Evolutionary conservation across 1,140 invertebrate species (phyloP).

Genomic region (Brachystomella parvula): DNA sequence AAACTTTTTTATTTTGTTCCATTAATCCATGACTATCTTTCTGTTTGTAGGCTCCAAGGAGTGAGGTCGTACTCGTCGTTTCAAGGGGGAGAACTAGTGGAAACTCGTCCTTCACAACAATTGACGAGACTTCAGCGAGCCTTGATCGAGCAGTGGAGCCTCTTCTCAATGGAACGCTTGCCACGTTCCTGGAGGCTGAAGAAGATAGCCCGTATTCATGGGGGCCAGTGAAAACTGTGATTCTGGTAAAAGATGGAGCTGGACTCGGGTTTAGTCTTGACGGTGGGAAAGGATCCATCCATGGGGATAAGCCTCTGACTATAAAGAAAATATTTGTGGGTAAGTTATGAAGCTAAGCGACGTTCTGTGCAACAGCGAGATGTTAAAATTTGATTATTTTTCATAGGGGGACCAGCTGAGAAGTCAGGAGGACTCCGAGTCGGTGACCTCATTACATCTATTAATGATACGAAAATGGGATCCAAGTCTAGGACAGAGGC

Average conservation of each 20-base stretch:
- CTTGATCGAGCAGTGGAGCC: constrained; percentile 35
- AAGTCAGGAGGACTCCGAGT: constrained; percentile 72
- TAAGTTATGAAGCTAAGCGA: constrained; percentile 43
- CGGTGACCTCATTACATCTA: constrained; percentile 74
- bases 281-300: constrained; percentile 79
- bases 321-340: constrained; percentile 88
- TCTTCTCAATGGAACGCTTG: constrained; percentile 23
- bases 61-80: constrained; percentile 60
- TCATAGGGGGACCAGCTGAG: constrained; percentile 76
- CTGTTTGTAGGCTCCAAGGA: constrained; percentile 51
- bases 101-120: constrained; percentile 37
- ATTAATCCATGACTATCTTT: constrained; percentile 10
- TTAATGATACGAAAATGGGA: constrained; percentile 70
- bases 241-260: constrained; percentile 73
- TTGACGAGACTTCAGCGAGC: constrained; percentile 34
- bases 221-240: constrained; percentile 46
- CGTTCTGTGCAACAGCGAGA: background rate
- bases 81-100: constrained; percentile 43
- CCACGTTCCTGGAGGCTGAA: constrained; percentile 27
- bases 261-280: constrained; percentile 87
- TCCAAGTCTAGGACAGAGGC: constrained; percentile 82
- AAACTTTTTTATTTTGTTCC: background rate
- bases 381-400: background rate
- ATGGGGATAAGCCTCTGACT: constrained; percentile 73
- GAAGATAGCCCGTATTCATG: constrained; percentile 36